Base-by-base conservation (phyloP, 2,113 vertebrate species). In the Trogon melanurus region DNA sequence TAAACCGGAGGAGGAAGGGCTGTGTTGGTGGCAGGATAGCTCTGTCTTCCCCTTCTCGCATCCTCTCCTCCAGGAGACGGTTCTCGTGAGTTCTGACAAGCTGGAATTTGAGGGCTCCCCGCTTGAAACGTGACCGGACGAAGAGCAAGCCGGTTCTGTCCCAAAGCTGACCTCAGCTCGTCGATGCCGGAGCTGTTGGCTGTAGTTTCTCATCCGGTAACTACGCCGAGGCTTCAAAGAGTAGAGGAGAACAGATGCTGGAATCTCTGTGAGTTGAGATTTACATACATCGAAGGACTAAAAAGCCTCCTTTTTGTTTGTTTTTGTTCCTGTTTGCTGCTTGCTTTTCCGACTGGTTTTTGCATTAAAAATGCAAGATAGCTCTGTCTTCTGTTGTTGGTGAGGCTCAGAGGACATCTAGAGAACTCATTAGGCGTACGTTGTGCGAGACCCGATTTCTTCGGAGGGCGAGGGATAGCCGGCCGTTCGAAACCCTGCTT, bases 321-420 rank as follows among this genome's bases (percentile, higher is more conserved):
- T 6, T 93, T 97, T 91, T 79, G 70, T 85, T 88, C 60, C 82
- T 95, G 83, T 92, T 97, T 96, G 88, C 89, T 96, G 85, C 73
- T 74, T 89, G 91, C 94, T 96, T 94, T 91, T 91, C 57, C 2
- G 73, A 44, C 62, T 93, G 88, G 53, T 96, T 84, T 93, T 86
- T 86, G 9, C 93, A 96, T 97, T 94, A 96, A 95, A 97, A 93
- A 95, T 96, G 95, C 96, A 96, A 86, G 89, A 71, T 94, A 57
- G 91, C 83, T 65, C 96, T 96, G 80, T 93, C 80, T 91, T 85
- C 76, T 86, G 2, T 92, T 91, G 89, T 94, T 85, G 81, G 76
- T 76, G 74, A 95, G 83, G 92, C 95, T 97, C 92, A 3, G 95
- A 97, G 96, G 96, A 96, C 96, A 96, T 94, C 96, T 94, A 91